Evolutionary conservation across 2,888 invertebrate species (phyloP), one percentile per base, ranked within the genome.

Genomic region (Pycnomerus fuliginosus): DNA sequence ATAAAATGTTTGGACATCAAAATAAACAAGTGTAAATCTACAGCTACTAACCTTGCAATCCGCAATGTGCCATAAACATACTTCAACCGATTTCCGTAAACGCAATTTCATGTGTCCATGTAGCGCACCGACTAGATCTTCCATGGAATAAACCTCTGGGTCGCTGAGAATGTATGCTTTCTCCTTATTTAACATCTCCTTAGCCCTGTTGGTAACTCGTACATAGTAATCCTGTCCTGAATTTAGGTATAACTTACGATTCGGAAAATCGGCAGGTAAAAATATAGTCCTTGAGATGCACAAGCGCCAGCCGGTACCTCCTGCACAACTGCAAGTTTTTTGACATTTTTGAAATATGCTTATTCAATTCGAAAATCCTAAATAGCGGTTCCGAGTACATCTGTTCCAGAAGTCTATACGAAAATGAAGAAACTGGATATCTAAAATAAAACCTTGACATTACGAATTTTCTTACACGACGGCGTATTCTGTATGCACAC

Each of bases 361-460:
- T 77, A 73, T 88, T 87, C 14, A 90, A 71, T 56, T 85, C 85
- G 25, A 79, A 77, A 39, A 90, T 76, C 65, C 84, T 80, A 67
- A 90, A 90, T 36, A 90, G 71, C 0, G 90, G 90, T 71, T 90
- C 90, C 5, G 75, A 73, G 61, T 79, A 79, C 79, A 91, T 87
- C 69, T 85, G 83, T 56, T 85, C 84, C 51, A 92, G 70, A 25
- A 91, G 73, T 51, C 85, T 80, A 59, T 81, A 83, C 0, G 90
- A 85, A 70, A 90, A 90, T 58, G 85, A 85, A 7, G 89, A 88
- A 7, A 92, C 90, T n/a, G 83, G 80, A 73, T 85, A 88, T 62
- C 84, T 85, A 44, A 66, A 69, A 34, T 44, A n/a, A n/a, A n/a
- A n/a, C n/a, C n/a, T n/a, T n/a, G n/a, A n/a, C n/a, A n/a, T n/a